Evolutionary conservation across 2,888 invertebrate species (phyloP), one percentile per base, ranked within the genome.

Genomic region (Thymelicus lineola): DNA sequence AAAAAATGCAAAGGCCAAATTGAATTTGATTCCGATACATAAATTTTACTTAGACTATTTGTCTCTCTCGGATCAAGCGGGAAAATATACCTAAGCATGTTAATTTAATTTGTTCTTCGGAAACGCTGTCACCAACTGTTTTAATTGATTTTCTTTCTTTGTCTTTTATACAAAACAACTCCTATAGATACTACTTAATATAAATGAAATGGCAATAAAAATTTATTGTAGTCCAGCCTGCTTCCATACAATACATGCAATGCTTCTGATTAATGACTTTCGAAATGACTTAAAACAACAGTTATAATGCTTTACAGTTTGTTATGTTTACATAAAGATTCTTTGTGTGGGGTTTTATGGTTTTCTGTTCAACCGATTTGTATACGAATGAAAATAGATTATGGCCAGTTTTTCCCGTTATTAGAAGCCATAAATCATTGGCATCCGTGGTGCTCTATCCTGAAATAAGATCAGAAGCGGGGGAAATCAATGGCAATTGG

Each of bases 11-110:
- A 91, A 91, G 87, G 84, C 92, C 86, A 92, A 91, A 92, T 91
- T 90, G 91, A 92, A 92, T 93, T 91, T 92, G 91, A 91, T 91
- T 93, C 91, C 91, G 88, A 92, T 91, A 93, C 91, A 93, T 93
- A 92, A 93, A 93, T 93, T 93, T 92, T 87, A 92, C 92, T 93
- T 90, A 92, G 89, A 86, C 89, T 87, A 89, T 91, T 93, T 89
- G 91, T 93, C 91, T 91, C 86, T 80, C 84, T 86, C 76, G 90
- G 91, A 91, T 92, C 91, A 91, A 89, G 87, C 86, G 81, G 84
- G 86, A 83, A 86, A 90, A 89, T 90, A 89, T 88, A 63, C 57
- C 57, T 35, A 69, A 86, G 83, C 85, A 85, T 86, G 88, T 89
- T 91, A 91, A 91, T 90, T 91, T 91, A 91, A 91, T 90, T 91